Base-by-base conservation (phyloP, 2,113 vertebrate species). In the Seriola rivoliana region DNA sequence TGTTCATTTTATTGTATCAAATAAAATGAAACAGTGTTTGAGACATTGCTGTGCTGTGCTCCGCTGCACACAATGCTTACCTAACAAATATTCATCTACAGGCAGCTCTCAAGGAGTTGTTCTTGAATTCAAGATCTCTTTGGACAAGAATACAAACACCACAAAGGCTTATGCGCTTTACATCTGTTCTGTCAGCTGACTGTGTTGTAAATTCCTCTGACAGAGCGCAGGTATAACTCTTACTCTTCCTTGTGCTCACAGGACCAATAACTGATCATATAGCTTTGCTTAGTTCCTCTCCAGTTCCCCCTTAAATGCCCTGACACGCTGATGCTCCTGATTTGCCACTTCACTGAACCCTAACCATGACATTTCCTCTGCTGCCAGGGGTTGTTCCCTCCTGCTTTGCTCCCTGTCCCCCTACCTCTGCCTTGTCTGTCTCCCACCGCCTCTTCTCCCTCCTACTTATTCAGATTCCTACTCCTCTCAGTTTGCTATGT, bases 291-390 rank as follows among this genome's bases (percentile, higher is more conserved):
- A 85, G 84, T 94, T 91, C 86, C 80, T 93, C 90, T 89, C 80
- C 85, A 79, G 81, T 87, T 93, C 88, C 80, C 54, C 84, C 90
- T 88, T 92, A 93, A 94, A 94, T 71, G 87, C 85, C 84, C 92
- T 89, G 89, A 93, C 89, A 91, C 75, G 80, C 92, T 89, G 92
- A 93, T 93, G 91, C 86, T 93, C 85, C 89, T 91, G 91, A 93
- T 93, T 95, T 93, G 81, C 88, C 91, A 93, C 92, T 94, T 92
- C 89, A 88, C 90, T 93, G 92, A 93, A 93, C 92, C 88, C 91
- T 88, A 91, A 92, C 89, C 90, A 83, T 89, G 92, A 92, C 89
- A 93, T 93, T 93, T 94, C 90, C 92, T 92, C 83, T 80, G 82
- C 88, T 89, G 90, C 89, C 80, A 91, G 92, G 76, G 91, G 87